Base-by-base conservation (phyloP, 1,140 invertebrate species). In the Plutomurus gul region DNA sequence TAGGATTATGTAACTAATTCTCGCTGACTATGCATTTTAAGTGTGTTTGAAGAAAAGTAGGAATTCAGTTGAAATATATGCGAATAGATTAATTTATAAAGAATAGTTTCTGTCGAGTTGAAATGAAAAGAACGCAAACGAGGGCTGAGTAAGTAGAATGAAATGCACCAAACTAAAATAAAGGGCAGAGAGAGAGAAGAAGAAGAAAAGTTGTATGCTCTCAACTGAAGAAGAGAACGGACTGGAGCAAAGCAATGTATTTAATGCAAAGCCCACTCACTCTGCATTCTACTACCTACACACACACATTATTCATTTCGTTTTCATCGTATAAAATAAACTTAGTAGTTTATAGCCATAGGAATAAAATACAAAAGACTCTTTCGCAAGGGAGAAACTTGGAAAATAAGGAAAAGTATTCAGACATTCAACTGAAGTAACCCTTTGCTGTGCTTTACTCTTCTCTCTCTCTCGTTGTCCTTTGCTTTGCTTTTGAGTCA, bases 341-440 rank as follows among this genome's bases (percentile, higher is more conserved):
- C 46, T 49, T 49, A 20, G 46, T 49, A 49, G 56, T 65, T 65
- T 65, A 65, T 65, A 65, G 56, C 56, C 27, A 65, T 65, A 25
- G 56, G 30, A 27, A 60, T 33, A 27, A 60, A 60, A 65, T 65
- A 65, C 56, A 65, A 65, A 65, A 65, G 56, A 27, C 56, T 65
- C 56, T 65, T 65, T 65, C 56, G 56, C 56, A 65, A 65, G 56
- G 56, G 56, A 65, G 25, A 65, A 65, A 65, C 56, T 65, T 65
- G 56, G 56, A 65, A 65, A 65, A 65, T 65, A 65, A 65, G 56
- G 56, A 65, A 65, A 65, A 65, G 56, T 65, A 65, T 65, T 65
- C 51, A 56, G 30, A 43, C 18, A 49, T 49, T 49, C 46, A 60
- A 65, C 25, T 65, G 56, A 65, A 65, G 27, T 65, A 65, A 65